These are phyloP conservation scores for Latrodectus hesperus DNA, from an alignment of 2,888 invertebrate genomes.

Conservation along the genomic window DNA sequence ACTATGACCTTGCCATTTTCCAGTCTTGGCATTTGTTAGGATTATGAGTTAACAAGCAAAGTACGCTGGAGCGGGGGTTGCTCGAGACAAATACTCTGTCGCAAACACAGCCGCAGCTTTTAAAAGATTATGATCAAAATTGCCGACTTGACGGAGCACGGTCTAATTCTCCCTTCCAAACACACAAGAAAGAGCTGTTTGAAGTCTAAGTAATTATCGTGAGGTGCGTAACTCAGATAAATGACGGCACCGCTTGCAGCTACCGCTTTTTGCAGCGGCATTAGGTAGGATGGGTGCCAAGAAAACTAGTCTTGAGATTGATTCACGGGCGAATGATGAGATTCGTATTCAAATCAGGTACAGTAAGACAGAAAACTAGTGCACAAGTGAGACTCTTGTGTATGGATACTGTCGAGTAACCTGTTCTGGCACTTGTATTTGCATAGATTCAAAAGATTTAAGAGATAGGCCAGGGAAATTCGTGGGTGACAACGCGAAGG, in stretches of 20 bases:
- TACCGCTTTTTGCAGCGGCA: slow-evolving; percentile 31
- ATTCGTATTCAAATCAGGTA: slow-evolving; percentile 31
- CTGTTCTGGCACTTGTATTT: slow-evolving; percentile 20
- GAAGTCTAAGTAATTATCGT: slow-evolving; percentile 42
- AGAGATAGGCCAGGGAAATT: neutral
- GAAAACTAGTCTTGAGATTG: slow-evolving; percentile 30
- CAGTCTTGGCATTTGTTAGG: slow-evolving; percentile 9
- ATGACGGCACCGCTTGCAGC: slow-evolving; percentile 42
- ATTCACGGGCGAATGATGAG: slow-evolving; percentile 16
- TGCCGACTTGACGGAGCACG: slow-evolving; percentile 38
- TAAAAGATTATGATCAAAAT: slow-evolving; percentile 53
- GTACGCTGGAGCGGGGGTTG: neutral
- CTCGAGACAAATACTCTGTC: neutral
- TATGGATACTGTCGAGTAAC: neutral
- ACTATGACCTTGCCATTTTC: neutral
- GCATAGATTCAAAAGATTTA: neutral
- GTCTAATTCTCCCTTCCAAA: slow-evolving; percentile 19
- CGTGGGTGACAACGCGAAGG: slow-evolving; percentile 21
- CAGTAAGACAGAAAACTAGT: neutral
- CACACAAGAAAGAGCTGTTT: slow-evolving; percentile 26
- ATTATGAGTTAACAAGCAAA: slow-evolving; percentile 37
- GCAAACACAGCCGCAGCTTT: slow-evolving; percentile 34
- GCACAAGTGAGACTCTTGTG: neutral
- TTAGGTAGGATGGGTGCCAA: slow-evolving; percentile 31
- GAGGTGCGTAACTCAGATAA: slow-evolving; percentile 25